Evolutionary conservation across 2,113 vertebrate genomes (phyloP), one percentile per base, ranked within the genome.

Genomic region (Hepsetus odoe): DNA sequence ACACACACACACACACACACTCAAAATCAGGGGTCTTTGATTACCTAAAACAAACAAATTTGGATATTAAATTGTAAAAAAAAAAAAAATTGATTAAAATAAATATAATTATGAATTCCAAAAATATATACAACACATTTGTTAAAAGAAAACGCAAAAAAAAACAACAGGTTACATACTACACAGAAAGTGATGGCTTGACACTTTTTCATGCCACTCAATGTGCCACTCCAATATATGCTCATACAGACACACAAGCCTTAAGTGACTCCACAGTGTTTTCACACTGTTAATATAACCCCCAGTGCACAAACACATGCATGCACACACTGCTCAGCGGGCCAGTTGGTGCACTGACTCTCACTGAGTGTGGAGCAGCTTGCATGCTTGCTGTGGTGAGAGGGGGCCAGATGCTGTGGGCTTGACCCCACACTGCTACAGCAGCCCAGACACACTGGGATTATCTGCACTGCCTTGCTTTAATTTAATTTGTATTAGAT

Each of bases 401-500:
- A 74, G 81, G 85, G 80, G 87, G 89, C 91, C 92, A 93, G 92
- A 92, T 92, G 92, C 79, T 64, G 59, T 64, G 72, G 81, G 79
- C 74, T 77, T 87, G 86, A 87, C 84, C 84, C 72, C 49, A 51
- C 35, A 51, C 76, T 49, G 67, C 71, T 35, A 62, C 38, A 74
- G 83, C 88, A 86, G 85, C 87, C 87, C 86, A 89, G 90, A 90
- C 88, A 90, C 86, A 86, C 80, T 88, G 87, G 91, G 91, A 93
- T 92, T 91, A 92, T 83, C 87, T 53, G 65, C 85, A 78, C 83
- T 77, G 89, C 87, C 88, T 90, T 91, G 77, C 88, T 89, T 91
- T 92, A 91, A 92, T 93, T 93, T 89, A 91, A 92, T 92, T 93
- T 93, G 89, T 87, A 89, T 90, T 90, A 81, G 69, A 87, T 66